phyloP scores from a whole-genome alignment of 2,113 vertebrate genomes.

The Oostethus manadensis region DNA sequence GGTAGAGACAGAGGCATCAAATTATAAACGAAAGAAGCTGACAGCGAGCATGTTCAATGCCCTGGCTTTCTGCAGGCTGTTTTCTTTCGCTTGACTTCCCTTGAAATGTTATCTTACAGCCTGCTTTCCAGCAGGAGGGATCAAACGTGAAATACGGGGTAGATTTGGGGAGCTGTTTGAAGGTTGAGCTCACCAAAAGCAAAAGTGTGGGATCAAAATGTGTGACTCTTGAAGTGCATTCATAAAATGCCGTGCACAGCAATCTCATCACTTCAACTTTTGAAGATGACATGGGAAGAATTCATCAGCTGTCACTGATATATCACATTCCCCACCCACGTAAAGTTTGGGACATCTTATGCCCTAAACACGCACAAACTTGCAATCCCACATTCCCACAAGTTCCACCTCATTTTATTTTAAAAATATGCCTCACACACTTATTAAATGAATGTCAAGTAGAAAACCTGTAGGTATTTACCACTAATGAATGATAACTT shows the following conservation, averaged over 20 bases:
- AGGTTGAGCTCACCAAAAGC: conserved; percentile 29
- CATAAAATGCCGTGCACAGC: conserved; percentile 28
- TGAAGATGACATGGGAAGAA: conserved; percentile 38
- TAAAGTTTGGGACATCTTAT: conserved; percentile 37
- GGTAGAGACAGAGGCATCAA: conserved; percentile 66
- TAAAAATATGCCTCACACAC: no score
- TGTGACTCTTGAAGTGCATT: conserved; percentile 32
- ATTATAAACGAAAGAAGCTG: conserved; percentile 61
- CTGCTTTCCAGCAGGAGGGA: conserved; percentile 58
- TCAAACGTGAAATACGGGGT: conserved; percentile 58
- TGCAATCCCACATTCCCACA: neutral
- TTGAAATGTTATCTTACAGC: conserved; percentile 63
- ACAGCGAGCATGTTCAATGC: conserved; percentile 65
- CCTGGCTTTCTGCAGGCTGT: conserved; percentile 60
- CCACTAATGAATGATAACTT: no score
- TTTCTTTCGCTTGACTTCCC: conserved; percentile 58
- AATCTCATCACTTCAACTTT: conserved; percentile 43
- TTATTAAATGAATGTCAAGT: no score
- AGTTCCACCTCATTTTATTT: no score
- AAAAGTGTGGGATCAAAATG: conserved; percentile 33
- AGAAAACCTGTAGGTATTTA: no score
- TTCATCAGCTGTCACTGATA: conserved; percentile 20
- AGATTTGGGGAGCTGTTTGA: conserved; percentile 52
- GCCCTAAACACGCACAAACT: conserved; percentile 22
- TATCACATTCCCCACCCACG: conserved; percentile 41